Evolutionary conservation across 2,113 vertebrate species (phyloP).

Genomic region (Willisornis vidua): DNA sequence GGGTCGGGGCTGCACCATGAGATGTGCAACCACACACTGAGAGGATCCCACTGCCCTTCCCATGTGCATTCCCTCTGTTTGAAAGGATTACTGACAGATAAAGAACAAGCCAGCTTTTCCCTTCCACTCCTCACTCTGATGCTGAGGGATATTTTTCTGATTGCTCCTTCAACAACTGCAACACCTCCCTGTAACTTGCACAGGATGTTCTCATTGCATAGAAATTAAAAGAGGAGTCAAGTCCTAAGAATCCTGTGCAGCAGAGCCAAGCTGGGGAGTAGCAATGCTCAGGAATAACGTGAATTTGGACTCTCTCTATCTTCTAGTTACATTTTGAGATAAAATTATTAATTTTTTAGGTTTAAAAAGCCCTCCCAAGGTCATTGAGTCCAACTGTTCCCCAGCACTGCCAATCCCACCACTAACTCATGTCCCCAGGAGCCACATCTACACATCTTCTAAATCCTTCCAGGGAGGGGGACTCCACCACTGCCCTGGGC

Average conservation of each 20-base stretch:
- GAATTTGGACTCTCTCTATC: accelerated
- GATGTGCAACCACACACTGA: accelerated
- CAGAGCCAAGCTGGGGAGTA: not conserved
- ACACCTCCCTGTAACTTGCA: accelerated
- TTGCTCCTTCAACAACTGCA: not conserved
- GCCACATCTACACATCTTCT: not conserved
- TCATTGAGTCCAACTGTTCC: not conserved
- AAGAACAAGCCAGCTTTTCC: not conserved
- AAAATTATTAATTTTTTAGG: not conserved
- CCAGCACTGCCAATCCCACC: not conserved
- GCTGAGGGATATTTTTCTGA: not conserved
- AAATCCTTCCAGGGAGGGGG: not conserved
- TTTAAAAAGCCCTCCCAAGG: not conserved
- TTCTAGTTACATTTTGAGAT: not conserved
- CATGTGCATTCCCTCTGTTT: accelerated
- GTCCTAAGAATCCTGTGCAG: not conserved
- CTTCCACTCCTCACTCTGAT: not conserved
- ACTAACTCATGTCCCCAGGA: no score
- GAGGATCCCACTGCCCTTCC: not conserved
- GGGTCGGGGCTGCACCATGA: not conserved
- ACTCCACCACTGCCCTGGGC: not conserved
- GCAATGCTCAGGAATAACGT: not conserved
- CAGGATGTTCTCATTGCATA: not conserved
- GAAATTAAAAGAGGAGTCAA: not conserved
- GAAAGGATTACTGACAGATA: not conserved